These are phyloP conservation scores for Hydrophis major DNA, from an alignment of 2,797 vertebrate genomes.

Conservation along the genomic window DNA sequence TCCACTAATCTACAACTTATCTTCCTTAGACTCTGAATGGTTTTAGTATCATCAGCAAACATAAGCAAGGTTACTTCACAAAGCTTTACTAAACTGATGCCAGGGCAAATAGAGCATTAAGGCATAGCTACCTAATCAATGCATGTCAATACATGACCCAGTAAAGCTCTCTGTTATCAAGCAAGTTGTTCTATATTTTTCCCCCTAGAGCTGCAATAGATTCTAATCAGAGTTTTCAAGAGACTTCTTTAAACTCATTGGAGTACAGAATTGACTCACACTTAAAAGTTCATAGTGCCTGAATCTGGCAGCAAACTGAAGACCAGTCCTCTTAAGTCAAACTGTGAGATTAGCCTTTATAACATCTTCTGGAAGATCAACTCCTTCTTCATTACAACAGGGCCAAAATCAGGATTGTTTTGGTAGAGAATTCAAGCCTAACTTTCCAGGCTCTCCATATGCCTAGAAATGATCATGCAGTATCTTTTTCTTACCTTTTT, in stretches of 20 bases:
- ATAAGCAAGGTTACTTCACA: rapidly evolving
- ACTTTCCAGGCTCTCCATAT: not conserved
- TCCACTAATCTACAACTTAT: not conserved
- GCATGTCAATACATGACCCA: not conserved
- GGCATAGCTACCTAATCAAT: not conserved
- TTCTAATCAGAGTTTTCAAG: not conserved
- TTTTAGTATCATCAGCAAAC: not conserved
- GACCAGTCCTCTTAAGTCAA: not conserved
- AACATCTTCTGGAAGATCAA: not conserved
- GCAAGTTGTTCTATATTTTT: not conserved
- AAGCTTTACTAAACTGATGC: not conserved
- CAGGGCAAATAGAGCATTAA: not conserved
- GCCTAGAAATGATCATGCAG: not conserved
- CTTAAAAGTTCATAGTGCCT: not conserved
- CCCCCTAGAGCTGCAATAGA: not conserved
- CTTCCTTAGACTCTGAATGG: not conserved
- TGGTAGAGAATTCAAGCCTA: not conserved
- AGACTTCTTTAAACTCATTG: not conserved
- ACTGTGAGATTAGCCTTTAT: not conserved
- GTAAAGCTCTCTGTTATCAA: not conserved
- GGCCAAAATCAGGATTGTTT: not conserved
- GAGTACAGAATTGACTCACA: not conserved
- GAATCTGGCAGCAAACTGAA: not conserved
- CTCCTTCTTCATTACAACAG: not conserved
- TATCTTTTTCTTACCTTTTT: not conserved